These are phyloP conservation scores for Saxicola maurus DNA, from an alignment of 2,797 vertebrate genomes.

Conservation along the genomic window DNA sequence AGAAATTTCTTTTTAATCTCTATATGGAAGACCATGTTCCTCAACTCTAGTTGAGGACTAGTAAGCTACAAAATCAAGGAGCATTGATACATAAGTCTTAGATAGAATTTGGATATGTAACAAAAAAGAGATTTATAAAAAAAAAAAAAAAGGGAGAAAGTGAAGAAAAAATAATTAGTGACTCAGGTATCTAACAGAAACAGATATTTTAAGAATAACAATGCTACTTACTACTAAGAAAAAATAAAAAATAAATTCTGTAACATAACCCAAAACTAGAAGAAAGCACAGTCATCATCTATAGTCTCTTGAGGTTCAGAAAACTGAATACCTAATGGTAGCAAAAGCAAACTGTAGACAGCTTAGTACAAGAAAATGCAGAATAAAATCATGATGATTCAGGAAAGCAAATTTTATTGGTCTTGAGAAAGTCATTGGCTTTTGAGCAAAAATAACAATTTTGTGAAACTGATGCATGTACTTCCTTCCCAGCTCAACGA, in stretches of 20 bases:
- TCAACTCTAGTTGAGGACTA: neutral
- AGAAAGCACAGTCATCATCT: neutral
- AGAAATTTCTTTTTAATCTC: neutral
- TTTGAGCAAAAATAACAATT: neutral
- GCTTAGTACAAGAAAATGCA: neutral
- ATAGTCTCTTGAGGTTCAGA: neutral
- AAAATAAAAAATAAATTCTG: neutral
- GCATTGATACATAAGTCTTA: rapidly evolving
- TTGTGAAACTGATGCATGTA: neutral
- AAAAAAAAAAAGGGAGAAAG: neutral
- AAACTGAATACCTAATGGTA: neutral
- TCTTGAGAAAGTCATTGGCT: neutral
- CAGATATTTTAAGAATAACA: neutral
- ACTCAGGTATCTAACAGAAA: neutral
- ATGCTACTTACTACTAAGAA: neutral
- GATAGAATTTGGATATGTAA: neutral
- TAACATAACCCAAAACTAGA: neutral
- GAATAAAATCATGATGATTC: neutral
- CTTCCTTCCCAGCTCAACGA: neutral
- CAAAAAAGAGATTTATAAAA: neutral
- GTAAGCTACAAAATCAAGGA: neutral
- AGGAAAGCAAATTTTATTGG: neutral
- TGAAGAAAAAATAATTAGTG: neutral
- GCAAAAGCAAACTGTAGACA: neutral
- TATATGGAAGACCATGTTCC: neutral